phyloP scores from a whole-genome alignment of 2,113 vertebrate species.

The Excalfactoria chinensis region DNA sequence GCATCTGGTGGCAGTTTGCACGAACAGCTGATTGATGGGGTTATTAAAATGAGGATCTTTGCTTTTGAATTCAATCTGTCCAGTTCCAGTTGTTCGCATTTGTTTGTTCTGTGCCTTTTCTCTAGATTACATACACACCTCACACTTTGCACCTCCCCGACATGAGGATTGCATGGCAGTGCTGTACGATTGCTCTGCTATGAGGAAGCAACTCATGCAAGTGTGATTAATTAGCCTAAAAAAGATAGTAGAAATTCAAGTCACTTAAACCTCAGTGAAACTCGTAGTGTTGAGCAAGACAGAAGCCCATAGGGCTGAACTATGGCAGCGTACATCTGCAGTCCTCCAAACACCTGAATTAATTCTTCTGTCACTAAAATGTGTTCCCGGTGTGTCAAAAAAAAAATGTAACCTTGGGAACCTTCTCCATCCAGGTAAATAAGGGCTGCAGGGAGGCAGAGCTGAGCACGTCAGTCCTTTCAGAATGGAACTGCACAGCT shows the following conservation, averaged over 20 bases:
- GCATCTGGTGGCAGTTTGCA: fast-evolving
- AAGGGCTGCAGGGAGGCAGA: neutral
- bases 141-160: neutral
- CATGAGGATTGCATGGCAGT: neutral
- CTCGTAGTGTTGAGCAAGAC: neutral
- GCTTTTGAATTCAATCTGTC: neutral
- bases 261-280: neutral
- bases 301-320: neutral
- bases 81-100: neutral
- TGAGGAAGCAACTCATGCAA: neutral
- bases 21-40: neutral
- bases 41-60: neutral
- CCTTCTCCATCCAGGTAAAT: neutral
- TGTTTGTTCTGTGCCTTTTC: neutral
- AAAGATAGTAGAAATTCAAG: neutral
- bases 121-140: neutral
- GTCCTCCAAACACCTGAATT: neutral
- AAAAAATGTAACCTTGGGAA: neutral
- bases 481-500: neutral
- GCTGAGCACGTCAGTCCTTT: neutral
- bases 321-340: neutral
- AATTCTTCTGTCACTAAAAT: neutral
- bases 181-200: neutral
- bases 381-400: neutral
- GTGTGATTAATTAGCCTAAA: neutral